These are phyloP conservation scores for Montipora sp. DNA, from an alignment of 64 coral and sea anemone species.

Conservation along the genomic window DNA sequence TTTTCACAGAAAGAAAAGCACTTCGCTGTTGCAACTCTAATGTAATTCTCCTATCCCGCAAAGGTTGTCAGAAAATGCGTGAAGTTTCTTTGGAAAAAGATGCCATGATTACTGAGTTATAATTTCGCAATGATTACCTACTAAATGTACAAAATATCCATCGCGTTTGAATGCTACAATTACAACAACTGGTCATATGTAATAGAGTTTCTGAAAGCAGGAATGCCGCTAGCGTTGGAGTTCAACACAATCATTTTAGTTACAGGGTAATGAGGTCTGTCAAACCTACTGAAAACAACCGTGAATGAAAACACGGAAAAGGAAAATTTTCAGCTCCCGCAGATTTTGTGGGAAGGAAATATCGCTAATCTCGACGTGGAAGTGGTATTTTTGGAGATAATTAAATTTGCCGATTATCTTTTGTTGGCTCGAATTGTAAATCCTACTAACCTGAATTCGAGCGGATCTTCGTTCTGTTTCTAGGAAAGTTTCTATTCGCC, in stretches of 20 bases:
- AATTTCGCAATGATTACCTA: constrained; percentile 27
- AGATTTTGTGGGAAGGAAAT: constrained; percentile 51
- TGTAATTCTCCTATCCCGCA: background rate
- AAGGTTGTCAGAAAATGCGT: background rate
- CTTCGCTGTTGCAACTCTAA: background rate
- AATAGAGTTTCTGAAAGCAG: constrained; percentile 40
- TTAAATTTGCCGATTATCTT: constrained; percentile 83
- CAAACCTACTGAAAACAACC: background rate
- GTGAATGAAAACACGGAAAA: background rate
- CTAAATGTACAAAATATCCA: background rate
- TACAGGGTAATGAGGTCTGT: constrained; percentile 1
- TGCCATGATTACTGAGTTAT: background rate
- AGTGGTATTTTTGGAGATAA: constrained; percentile 76
- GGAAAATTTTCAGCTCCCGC: constrained; percentile 16
- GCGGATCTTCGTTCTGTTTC: constrained; percentile 98
- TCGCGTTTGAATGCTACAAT: background rate
- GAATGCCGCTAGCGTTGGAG: constrained; percentile 37
- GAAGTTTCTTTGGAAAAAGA: background rate
- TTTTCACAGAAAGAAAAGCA: background rate
- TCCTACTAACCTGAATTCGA: constrained; percentile 99
- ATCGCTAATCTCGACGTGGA: constrained; percentile 70
- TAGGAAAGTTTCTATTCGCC: constrained; percentile 99
- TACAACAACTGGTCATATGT: constrained; percentile 3
- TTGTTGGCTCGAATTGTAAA: constrained; percentile 74
- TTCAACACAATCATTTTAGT: constrained; percentile 32